A percentile compares a stretch with the other conserved stretches of the same genome.
Conservation (phyloP, 2,797 vertebrate genomes). For the Bufotes viridis region DNA sequence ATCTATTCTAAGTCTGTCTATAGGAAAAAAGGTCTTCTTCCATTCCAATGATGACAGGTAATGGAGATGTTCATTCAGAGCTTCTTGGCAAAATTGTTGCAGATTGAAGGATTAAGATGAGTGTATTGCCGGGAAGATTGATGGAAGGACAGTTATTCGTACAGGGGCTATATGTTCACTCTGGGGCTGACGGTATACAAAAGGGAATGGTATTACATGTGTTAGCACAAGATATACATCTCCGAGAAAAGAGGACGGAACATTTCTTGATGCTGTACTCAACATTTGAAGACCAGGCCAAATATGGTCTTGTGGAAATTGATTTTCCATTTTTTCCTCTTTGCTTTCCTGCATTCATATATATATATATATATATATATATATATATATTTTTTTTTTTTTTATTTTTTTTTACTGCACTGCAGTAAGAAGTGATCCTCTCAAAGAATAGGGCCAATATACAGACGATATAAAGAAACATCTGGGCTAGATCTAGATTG, state of each 20-base stretch:
- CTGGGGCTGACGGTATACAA: neutral
- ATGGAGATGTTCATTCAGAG: conserved; percentile 5
- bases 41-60: conserved; percentile 37
- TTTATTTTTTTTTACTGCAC: no score
- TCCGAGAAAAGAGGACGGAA: neutral
- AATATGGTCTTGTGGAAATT: no score
- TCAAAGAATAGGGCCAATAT: no score
- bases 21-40: neutral
- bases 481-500: no score
- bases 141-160: neutral
- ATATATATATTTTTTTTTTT: no score
- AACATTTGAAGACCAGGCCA: no score
- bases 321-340: no score
- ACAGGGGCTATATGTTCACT: neutral
- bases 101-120: conserved; percentile 10
- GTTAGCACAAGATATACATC: neutral
- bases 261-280: no score
- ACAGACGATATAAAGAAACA: no score
- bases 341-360: no score
- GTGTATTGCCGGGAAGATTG: neutral
- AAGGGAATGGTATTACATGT: neutral
- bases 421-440: no score
- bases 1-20: neutral
- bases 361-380: no score
- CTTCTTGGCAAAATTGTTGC: neutral